Evolutionary conservation across 2,888 invertebrate species (phyloP).

Genomic region (Baccha elongata): DNA sequence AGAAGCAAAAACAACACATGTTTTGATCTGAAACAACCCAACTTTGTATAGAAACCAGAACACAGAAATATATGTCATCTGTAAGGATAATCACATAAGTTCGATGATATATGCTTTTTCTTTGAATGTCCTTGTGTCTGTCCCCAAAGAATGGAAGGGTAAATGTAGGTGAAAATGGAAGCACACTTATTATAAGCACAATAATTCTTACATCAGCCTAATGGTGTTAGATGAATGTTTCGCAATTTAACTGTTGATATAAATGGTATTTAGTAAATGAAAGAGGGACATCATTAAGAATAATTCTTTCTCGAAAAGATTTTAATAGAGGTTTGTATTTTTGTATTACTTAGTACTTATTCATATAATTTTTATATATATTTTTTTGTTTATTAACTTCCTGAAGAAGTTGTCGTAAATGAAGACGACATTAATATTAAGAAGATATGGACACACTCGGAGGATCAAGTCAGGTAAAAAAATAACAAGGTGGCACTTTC

Average conservation of each 20-base stretch:
- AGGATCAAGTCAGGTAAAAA: too few relatives aligned
- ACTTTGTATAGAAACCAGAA: constrained; percentile 39
- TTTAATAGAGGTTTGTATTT: too few relatives aligned
- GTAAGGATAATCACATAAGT: constrained; percentile 66
- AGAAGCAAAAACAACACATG: constrained; percentile 47
- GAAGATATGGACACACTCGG: too few relatives aligned
- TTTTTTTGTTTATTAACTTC: too few relatives aligned
- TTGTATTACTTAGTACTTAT: too few relatives aligned
- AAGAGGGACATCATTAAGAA: too few relatives aligned
- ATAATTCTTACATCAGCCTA: constrained; percentile 19
- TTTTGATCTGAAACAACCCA: constrained; percentile 28
- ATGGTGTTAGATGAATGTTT: constrained; percentile 23
- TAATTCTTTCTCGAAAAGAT: too few relatives aligned
- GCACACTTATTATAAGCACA: constrained; percentile 19
- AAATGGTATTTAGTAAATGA: too few relatives aligned
- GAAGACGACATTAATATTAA: too few relatives aligned
- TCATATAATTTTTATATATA: too few relatives aligned
- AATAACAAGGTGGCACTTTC: too few relatives aligned
- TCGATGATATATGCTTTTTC: constrained; percentile 55
- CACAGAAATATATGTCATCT: constrained; percentile 55
- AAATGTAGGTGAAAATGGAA: not conserved
- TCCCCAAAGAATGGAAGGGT: constrained; percentile 5
- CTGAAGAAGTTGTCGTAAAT: too few relatives aligned
- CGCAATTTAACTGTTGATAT: not conserved
- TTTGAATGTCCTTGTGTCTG: constrained; percentile 17